A percentile compares a stretch with the other conserved stretches of the same genome.
Conservation (phyloP, 2,797 vertebrate genomes). For the Eidolon dupreanum region DNA sequence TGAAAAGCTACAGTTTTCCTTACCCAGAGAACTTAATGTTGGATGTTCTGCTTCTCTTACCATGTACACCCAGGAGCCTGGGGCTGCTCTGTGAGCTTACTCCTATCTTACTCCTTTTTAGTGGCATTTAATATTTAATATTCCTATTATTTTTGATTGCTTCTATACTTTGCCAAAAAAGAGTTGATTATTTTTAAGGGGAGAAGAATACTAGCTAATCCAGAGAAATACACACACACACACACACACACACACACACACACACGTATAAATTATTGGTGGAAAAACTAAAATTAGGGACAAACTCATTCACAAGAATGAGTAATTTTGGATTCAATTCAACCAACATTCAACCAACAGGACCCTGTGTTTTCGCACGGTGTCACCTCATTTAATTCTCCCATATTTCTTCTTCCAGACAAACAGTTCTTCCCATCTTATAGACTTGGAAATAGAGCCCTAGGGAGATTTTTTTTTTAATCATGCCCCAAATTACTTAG, state of each 20-base stretch:
- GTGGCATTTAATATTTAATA: neutral
- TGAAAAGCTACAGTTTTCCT: neutral
- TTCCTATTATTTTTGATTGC: slow-evolving; percentile 42
- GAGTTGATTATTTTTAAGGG: neutral
- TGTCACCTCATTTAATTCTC: neutral
- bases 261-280: neutral
- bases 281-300: neutral
- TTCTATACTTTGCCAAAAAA: slow-evolving; percentile 7
- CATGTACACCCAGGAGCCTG: neutral
- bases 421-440: neutral
- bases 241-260: neutral
- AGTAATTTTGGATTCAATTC: neutral
- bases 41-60: neutral
- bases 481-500: neutral
- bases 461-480: neutral
- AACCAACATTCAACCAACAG: neutral
- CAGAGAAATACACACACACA: neutral
- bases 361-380: neutral
- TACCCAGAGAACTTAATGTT: neutral
- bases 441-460: slow-evolving; percentile 7
- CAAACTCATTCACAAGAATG: neutral
- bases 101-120: neutral
- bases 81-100: neutral
- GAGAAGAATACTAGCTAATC: neutral
- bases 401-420: neutral